Percentiles rank a stretch among this genome's conserved stretches.
Conservation (phyloP, 2,113 vertebrate species). For the Acrocephalus kingi region DNA sequence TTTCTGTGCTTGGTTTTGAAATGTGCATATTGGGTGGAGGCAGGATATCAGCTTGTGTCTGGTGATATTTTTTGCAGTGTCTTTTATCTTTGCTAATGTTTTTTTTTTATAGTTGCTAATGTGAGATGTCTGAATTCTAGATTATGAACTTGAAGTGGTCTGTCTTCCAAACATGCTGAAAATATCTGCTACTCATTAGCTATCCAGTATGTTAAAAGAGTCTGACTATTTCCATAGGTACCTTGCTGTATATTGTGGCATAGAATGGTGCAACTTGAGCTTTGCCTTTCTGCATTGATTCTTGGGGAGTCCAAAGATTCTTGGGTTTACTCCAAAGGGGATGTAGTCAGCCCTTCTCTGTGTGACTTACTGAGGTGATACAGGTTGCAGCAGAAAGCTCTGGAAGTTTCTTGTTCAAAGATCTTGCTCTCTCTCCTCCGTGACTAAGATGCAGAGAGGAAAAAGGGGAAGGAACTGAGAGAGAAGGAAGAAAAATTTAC, state of each 20-base stretch:
- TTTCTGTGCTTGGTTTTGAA: neutral
- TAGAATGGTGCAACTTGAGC: neutral
- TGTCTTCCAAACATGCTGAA: neutral
- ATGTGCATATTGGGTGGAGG: neutral
- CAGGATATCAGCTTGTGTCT: neutral
- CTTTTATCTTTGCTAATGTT: neutral
- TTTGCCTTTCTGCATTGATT: neutral
- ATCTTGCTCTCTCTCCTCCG: neutral
- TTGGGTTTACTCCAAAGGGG: neutral
- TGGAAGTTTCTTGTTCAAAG: neutral
- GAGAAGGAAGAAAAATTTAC: neutral
- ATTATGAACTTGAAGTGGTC: neutral
- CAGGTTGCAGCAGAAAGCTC: neutral
- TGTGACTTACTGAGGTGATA: neutral
- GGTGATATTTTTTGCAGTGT: neutral
- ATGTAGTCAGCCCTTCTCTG: neutral
- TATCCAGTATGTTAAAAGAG: neutral
- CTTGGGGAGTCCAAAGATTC: neutral
- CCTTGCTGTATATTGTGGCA: neutral
- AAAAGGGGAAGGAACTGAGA: neutral
- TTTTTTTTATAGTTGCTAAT: neutral
- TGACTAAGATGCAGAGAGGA: neutral
- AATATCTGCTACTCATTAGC: neutral
- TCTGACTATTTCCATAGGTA: neutral
- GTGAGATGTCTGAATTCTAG: neutral